Evolutionary conservation across 2,797 vertebrate species (phyloP).

Genomic region (Eutrigla gurnardus): DNA sequence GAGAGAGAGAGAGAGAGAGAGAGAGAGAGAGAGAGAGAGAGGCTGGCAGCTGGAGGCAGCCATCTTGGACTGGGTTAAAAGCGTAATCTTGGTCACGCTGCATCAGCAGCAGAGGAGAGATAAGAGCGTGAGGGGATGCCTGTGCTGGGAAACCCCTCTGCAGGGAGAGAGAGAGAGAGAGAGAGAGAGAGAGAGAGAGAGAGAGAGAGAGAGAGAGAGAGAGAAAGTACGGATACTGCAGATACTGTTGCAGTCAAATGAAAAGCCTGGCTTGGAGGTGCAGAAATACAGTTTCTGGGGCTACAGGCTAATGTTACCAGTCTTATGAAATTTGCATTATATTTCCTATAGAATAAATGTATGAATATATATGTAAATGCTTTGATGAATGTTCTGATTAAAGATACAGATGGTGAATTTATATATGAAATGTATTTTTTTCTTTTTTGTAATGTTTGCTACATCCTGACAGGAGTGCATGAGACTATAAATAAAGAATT

Average conservation of each 20-base stretch:
- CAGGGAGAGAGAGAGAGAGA: constrained; percentile 42
- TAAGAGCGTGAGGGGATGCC: constrained; percentile 72
- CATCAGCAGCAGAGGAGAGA: constrained; percentile 71
- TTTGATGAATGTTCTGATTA: constrained; percentile 3
- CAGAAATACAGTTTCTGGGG: constrained; percentile 20
- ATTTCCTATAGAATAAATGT: constrained; percentile 21
- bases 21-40: constrained; percentile 1
- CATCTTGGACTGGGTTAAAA: constrained; percentile 77
- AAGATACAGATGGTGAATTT: background rate
- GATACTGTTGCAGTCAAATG: constrained; percentile 62
- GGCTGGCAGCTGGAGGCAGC: constrained; percentile 59
- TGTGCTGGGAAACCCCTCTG: constrained; percentile 70
- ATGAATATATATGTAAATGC: constrained; percentile 19
- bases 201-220: constrained; percentile 47
- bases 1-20: constrained; percentile 5
- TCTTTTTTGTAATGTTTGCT: background rate
- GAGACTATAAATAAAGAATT: too few species aligned
- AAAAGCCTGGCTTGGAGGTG: constrained; percentile 34
- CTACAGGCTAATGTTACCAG: constrained; percentile 25
- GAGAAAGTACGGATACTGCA: constrained; percentile 51
- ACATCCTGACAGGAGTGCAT: background rate
- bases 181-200: constrained; percentile 24
- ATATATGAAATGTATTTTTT: background rate
- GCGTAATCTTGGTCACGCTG: constrained; percentile 72
- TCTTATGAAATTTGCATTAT: constrained; percentile 32